phyloP scores from a whole-genome alignment of 2,888 invertebrate species.

The Malthinus seriepunctatus region DNA sequence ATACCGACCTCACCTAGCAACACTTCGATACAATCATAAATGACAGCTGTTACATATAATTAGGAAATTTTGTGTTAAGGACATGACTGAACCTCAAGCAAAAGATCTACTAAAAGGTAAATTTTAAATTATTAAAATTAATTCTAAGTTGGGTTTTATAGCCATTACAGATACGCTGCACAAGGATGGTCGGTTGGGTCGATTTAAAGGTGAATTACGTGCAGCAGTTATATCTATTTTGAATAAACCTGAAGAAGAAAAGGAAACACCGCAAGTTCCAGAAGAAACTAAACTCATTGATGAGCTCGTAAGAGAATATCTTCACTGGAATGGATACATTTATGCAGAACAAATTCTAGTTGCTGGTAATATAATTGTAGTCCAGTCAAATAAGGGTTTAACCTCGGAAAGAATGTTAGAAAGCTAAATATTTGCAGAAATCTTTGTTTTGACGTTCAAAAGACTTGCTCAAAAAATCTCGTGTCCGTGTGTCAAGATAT shows the following conservation, averaged over 20 bases:
- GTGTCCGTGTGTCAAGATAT: too few species aligned
- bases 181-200: constrained; percentile 50
- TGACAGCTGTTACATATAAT: too few species aligned
- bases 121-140: neutral
- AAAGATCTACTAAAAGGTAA: too few species aligned
- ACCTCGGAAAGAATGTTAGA: too few species aligned
- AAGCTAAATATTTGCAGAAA: too few species aligned
- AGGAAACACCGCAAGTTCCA: constrained; percentile 44
- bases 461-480: too few species aligned
- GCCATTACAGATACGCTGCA: constrained; percentile 52
- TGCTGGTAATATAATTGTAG: constrained; percentile 40
- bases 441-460: too few species aligned
- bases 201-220: constrained; percentile 51
- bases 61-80: too few species aligned
- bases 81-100: too few species aligned
- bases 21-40: too few species aligned
- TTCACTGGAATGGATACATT: constrained; percentile 72
- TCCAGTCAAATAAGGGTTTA: too few species aligned
- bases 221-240: constrained; percentile 52
- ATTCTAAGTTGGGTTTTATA: constrained; percentile 31
- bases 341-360: constrained; percentile 59
- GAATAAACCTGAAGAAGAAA: constrained; percentile 42
- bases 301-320: constrained; percentile 68
- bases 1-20: too few species aligned
- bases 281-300: constrained; percentile 61